Base-by-base conservation (phyloP, 1,140 invertebrate genomes). In the Dinoponera quadriceps region DNA sequence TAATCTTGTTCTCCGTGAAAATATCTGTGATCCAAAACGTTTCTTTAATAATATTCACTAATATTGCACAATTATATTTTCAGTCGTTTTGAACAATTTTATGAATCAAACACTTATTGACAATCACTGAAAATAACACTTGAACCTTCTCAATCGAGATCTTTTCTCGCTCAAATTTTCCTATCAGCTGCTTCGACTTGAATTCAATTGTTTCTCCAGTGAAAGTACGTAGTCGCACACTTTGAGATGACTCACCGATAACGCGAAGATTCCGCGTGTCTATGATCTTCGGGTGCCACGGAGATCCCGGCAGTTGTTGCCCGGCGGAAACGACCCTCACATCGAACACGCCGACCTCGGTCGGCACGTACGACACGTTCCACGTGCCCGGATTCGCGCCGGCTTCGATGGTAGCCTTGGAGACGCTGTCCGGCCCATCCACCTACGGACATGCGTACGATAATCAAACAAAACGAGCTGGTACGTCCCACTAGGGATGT, bases 261-360 rank as follows among this genome's bases (percentile, higher is more conserved):
- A 96, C 94, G 27, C 96, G 91, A 20, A 97, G 94, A 91, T 96
- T 97, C 51, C 95, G 90, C 1, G 95, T 95, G 91, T 97, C 96
- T 22, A 97, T 95, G 48, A 98, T 95, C 83, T 95, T 95, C 1
- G 97, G 96, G 90, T 96, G 95, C 94, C 96, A 97, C 0, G 97
- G 97, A 75, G 96, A 97, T 44, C 96, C 97, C 93, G 92, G 92
- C 20, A 94, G 85, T 57, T 94, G 94, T 77, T 95, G 95, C 29
- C 96, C 96, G 87, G 97, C 97, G 95, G 97, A 98, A 18, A 96
- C 95, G 3, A 98, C 95, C 83, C 95, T 93, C 4, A 98, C 94
- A 89, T 96, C 96, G 91, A 97, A 97, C 14, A 96, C 93, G 7
- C 97, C 97, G 14, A 97, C 95, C 92, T 97, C 96, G 2, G 95